Evolutionary conservation across 1,140 invertebrate genomes (phyloP).

Genomic region (Muscidifurax raptorellus): DNA sequence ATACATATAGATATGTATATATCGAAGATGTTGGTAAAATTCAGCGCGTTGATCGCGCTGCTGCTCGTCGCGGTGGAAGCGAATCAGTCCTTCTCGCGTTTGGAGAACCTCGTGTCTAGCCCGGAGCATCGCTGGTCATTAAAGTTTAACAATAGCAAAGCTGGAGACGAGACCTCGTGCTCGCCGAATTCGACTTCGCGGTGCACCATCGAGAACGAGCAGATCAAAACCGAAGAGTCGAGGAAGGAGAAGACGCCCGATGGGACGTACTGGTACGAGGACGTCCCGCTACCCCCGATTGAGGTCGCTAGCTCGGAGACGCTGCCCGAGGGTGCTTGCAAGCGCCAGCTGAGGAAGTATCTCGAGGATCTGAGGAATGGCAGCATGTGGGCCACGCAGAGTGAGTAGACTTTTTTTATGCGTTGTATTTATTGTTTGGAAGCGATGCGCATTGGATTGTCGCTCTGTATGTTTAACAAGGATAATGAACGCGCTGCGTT

Average conservation of each 20-base stretch:
- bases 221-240: not conserved
- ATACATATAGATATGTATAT: not conserved
- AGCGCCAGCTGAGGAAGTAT: constrained; percentile 57
- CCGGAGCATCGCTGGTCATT: not conserved
- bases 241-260: not conserved
- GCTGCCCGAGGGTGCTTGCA: constrained; percentile 59
- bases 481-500: too few relatives aligned
- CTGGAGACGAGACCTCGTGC: too few relatives aligned
- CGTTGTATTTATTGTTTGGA: not conserved
- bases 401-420: constrained; percentile 55
- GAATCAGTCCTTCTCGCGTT: too few relatives aligned
- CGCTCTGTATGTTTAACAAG: too few relatives aligned
- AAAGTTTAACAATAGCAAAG: not conserved
- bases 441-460: too few relatives aligned
- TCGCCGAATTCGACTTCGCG: not conserved
- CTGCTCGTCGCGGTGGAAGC: not conserved
- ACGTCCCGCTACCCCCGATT: constrained; percentile 58
- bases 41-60: not conserved
- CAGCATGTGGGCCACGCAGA: constrained; percentile 64
- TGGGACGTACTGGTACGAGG: constrained; percentile 51
- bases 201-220: not conserved
- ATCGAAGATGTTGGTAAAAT: not conserved
- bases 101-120: too few relatives aligned
- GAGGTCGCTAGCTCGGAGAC: constrained; percentile 55
- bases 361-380: constrained; percentile 59